Percentiles rank a stretch among this genome's conserved stretches.
phyloP scores from a whole-genome alignment of 2,888 invertebrate genomes.

The Drosophila prolongata region DNA sequence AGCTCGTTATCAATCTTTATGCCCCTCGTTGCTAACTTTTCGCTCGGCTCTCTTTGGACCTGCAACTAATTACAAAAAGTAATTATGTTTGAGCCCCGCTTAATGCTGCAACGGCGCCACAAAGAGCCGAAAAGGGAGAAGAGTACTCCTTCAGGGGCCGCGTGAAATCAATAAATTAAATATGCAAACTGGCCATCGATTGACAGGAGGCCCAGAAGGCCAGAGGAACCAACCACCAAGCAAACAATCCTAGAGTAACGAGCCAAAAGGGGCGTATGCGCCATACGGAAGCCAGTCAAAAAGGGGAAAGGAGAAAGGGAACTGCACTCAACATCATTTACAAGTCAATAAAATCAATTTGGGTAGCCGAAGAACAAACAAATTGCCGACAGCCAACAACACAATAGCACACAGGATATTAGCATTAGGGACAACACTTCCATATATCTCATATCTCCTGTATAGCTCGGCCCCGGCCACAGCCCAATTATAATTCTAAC shows the following conservation, averaged over 20 bases:
- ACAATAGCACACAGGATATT: slow-evolving; percentile 51
- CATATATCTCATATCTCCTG: slow-evolving; percentile 1
- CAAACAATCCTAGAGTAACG: slow-evolving; percentile 40
- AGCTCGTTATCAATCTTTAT: slow-evolving; percentile 82
- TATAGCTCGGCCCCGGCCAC: slow-evolving; percentile 42
- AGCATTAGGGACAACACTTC: slow-evolving; percentile 48
- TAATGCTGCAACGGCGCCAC: slow-evolving; percentile 53
- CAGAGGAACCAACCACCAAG: not conserved
- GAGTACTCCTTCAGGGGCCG: slow-evolving; percentile 48
- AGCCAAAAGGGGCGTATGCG: slow-evolving; percentile 33
- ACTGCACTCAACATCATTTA: slow-evolving; percentile 62
- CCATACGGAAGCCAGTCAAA: slow-evolving; percentile 24
- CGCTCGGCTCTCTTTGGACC: slow-evolving; percentile 48
- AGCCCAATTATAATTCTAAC: slow-evolving; percentile 80
- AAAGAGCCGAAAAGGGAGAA: slow-evolving; percentile 2
- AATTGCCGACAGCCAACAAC: slow-evolving; percentile 53
- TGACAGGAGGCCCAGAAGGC: slow-evolving; percentile 2
- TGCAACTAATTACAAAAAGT: slow-evolving; percentile 81
- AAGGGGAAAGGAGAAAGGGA: not conserved
- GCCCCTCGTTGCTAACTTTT: slow-evolving; percentile 47
- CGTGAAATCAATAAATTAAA: slow-evolving; percentile 72
- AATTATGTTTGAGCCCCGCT: slow-evolving; percentile 77
- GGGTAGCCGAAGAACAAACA: slow-evolving; percentile 58
- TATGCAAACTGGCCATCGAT: slow-evolving; percentile 40
- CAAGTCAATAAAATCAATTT: slow-evolving; percentile 79